Base-by-base conservation (phyloP, 1,140 invertebrate species). In the Nixonia krombeini region DNA sequence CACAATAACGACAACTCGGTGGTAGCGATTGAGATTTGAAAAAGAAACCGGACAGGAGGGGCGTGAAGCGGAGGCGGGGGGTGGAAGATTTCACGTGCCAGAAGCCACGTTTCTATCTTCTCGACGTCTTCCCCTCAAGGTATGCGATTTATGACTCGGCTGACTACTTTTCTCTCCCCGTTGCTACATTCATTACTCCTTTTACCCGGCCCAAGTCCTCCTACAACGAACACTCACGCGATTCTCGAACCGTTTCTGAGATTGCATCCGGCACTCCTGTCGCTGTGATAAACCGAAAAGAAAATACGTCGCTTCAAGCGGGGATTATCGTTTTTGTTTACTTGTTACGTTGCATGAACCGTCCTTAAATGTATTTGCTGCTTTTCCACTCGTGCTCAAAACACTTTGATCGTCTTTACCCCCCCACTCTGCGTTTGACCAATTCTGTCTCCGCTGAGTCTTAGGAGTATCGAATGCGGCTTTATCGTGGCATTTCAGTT, bases 61-160 rank as follows among this genome's bases (percentile, higher is more conserved):
- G 15, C n/a, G 10, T 4, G 28, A 9, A 10, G 25, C 33, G 16
- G 23, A 31, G 28, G 17, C 3, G 7, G n/a, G n/a, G 47, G 59
- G 35, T 21, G 35, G 37, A 12, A 65, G 57, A 67, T 58, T 55
- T 70, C 66, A 61, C 73, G 64, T 73, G 66, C 72, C 73, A 74
- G 75, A 79, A 80, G 75, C 68, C 74, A 70, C 74, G 51, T 71
- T 75, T 73, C 75, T 82, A 83, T 81, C 79, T 70, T 64, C 55
- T 75, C 73, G 61, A 70, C 70, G 68, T 81, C 70, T 73, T 59
- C 66, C 70, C 75, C 56, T 65, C 74, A 73, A 80, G 74, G 72
- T 78, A 63, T 72, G 74, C 75, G 80, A 83, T 82, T 83, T 83
- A 82, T 80, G 70, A 76, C 79, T 77, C 67, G 56, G 31, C 59